Conservation (phyloP, 2,113 vertebrate genomes). For the Syngnathus typhle region DNA sequence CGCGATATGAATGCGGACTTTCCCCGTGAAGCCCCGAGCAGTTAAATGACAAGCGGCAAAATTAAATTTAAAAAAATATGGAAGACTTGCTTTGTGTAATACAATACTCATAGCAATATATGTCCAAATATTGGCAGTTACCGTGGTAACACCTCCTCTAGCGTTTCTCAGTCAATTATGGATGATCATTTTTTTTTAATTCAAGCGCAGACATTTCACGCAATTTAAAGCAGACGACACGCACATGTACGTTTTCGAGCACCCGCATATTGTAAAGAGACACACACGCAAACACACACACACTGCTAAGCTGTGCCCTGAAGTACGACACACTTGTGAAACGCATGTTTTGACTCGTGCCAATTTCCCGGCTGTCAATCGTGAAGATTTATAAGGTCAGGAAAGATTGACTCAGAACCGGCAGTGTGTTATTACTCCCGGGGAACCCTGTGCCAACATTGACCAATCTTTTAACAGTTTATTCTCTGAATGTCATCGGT, state of each 20-base stretch:
- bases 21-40: too few relatives aligned
- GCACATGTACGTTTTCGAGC: neutral
- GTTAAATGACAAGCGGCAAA: too few relatives aligned
- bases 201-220: neutral
- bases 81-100: too few relatives aligned
- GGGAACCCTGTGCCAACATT: neutral
- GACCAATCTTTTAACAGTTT: neutral
- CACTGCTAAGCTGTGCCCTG: slow-evolving; percentile 9
- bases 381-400: neutral
- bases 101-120: too few relatives aligned
- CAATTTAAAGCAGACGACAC: too few relatives aligned
- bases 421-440: neutral
- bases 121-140: too few relatives aligned
- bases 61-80: too few relatives aligned
- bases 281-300: neutral
- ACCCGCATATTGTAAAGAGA: slow-evolving; percentile 9
- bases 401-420: neutral
- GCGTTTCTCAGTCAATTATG: too few relatives aligned
- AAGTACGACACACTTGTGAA: slow-evolving; percentile 1
- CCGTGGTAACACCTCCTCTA: too few relatives aligned
- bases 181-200: too few relatives aligned
- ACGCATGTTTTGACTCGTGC: neutral
- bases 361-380: neutral
- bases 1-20: neutral
- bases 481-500: neutral